Evolutionary conservation across 2,797 vertebrate species (phyloP).

Genomic region (Chromobotia macracanthus): DNA sequence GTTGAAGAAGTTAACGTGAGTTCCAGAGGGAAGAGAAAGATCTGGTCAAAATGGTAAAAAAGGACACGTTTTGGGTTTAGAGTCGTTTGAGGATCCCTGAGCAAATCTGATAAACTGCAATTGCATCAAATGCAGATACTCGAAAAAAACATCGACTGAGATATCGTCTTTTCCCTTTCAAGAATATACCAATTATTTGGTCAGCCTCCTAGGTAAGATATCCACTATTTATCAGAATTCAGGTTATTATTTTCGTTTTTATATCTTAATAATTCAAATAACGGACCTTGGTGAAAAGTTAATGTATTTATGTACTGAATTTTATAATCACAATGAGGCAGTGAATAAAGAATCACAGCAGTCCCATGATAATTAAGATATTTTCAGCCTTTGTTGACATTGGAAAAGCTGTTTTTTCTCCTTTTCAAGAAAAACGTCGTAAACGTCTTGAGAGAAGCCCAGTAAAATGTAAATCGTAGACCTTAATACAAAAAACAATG

Average conservation of each 20-base stretch:
- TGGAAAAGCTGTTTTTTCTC: background rate
- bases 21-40: background rate
- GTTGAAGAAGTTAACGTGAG: background rate
- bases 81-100: background rate
- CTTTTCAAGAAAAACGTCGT: background rate
- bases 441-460: background rate
- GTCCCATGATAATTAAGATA: background rate
- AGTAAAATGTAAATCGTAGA: background rate
- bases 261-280: background rate
- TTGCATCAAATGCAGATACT: background rate
- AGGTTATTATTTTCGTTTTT: background rate
- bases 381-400: background rate
- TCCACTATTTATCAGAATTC: background rate
- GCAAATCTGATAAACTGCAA: background rate
- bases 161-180: background rate
- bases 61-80: background rate
- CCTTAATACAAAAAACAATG: too few species aligned
- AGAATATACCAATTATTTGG: background rate
- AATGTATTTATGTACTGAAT: background rate
- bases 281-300: background rate
- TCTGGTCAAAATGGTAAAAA: background rate
- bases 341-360: background rate
- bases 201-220: slow-evolving; percentile 20
- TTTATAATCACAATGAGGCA: background rate
- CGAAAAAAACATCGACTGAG: slow-evolving; percentile 5